Base-by-base conservation (phyloP, 2,797 vertebrate genomes). In the Phyllotis vaccarum region DNA sequence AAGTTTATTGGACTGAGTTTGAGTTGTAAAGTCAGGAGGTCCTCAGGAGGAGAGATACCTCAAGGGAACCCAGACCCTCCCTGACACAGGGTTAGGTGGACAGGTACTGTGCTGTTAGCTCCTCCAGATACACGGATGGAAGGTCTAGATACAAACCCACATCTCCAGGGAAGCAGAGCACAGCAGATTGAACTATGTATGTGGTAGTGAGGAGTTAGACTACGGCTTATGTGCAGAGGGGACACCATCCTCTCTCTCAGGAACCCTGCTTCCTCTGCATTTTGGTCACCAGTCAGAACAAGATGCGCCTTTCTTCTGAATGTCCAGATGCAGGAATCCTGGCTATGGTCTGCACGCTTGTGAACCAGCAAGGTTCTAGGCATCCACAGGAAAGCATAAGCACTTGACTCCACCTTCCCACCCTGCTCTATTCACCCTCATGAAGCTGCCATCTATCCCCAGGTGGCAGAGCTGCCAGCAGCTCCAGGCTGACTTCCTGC, bases 1-100 rank as follows among this genome's bases (percentile, higher is more conserved):
- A 97, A 92, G 68, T 92, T 94, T 78, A 49, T 90, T 91, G 97
- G 89, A 90, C 83, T 6, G 76, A 96, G 90, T 97, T 96, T 97
- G 62, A 88, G 60, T 46, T 83, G 89, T 78, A 91, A 89, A 34
- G 75, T 37, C 83, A 29, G 46, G 89, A 70, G 12, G 0, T 8
- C 95, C 90, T 81, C 88, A 34, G 89, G 90, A 86, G 86, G 78
- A 89, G 40, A 75, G 68, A 19, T 40, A 31, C 37, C 56, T 31
- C 70, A 75, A 14, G 54, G 37, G 64, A 54, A 52, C 46, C 54
- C 54, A 86, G 24, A 14, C 40, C 11, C 16, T 66, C 29, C 40
- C 6, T 13, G 2, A 52, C 4, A 17, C 37, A n/a, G 0, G 7
- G 87, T 12, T 86, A 85, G 81, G 92, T 68, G 90, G 90, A 17